phyloP scores from a whole-genome alignment of 2,113 vertebrate genomes.

The Lophotis ruficrista region DNA sequence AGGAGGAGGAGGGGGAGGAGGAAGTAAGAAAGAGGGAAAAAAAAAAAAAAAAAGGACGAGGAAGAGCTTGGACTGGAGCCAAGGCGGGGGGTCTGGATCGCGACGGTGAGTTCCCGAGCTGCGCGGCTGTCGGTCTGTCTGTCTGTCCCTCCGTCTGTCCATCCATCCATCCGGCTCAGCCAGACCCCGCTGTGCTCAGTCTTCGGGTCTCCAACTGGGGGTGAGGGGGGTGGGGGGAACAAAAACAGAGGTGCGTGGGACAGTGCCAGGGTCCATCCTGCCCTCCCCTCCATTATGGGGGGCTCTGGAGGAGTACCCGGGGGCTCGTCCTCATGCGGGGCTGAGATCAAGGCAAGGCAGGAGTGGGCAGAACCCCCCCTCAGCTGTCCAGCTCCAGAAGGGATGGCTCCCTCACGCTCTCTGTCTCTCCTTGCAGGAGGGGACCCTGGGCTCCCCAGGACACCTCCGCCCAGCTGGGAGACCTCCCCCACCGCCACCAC shows the following conservation, averaged over 20 bases:
- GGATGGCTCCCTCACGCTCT: background rate
- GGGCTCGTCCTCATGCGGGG: background rate
- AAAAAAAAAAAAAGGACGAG: background rate
- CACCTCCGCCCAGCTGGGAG: background rate
- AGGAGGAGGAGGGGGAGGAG: background rate
- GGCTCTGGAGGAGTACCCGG: fast-evolving
- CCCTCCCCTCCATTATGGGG: fast-evolving
- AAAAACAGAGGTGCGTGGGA: too few species aligned
- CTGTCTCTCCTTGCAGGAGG: slow-evolving; percentile 5
- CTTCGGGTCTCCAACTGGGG: background rate
- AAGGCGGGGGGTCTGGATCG: background rate
- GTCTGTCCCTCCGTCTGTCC: background rate
- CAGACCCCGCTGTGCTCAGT: background rate
- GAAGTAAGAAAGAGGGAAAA: background rate
- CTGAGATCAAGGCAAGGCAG: background rate
- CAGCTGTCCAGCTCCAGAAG: background rate
- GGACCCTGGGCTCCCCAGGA: background rate
- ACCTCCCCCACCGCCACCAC: background rate
- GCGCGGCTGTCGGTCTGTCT: background rate
- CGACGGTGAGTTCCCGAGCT: background rate
- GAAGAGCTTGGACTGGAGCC: background rate
- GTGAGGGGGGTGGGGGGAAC: too few species aligned
- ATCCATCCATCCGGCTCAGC: background rate
- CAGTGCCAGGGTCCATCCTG: background rate
- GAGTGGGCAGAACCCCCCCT: background rate